Conservation (phyloP, 2,888 invertebrate genomes). For the Embidobia sp. region DNA sequence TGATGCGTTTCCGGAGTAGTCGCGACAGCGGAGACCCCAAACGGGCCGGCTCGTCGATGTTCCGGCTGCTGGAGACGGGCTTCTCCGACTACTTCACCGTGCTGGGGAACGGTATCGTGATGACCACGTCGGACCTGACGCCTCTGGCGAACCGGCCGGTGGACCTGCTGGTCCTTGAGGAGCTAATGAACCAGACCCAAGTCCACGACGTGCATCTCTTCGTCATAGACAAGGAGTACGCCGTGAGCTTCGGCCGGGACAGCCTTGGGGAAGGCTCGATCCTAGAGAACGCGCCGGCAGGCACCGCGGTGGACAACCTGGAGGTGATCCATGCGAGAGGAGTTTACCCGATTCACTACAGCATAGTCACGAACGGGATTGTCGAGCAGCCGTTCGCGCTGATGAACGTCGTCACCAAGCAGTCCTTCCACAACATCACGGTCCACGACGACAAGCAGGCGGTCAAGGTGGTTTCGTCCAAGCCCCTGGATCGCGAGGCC, state of each 20-base stretch:
- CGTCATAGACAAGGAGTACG: constrained; percentile 91
- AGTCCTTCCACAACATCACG: constrained; percentile 80
- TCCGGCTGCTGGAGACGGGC: constrained; percentile 89
- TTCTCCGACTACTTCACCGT: constrained; percentile 93
- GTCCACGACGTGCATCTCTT: constrained; percentile 91
- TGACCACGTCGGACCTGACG: constrained; percentile 93
- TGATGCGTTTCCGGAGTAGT: constrained; percentile 88
- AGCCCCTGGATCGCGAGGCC: constrained; percentile 90
- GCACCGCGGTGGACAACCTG: constrained; percentile 87
- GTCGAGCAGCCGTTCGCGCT: constrained; percentile 85
- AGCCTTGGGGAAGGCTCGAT: constrained; percentile 87
- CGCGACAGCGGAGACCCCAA: constrained; percentile 75
- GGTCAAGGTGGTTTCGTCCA: constrained; percentile 88
- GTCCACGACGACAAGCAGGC: constrained; percentile 81
- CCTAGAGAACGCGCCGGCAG: constrained; percentile 88
- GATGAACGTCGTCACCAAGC: constrained; percentile 84
- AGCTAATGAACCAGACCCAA: constrained; percentile 89
- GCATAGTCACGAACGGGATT: constrained; percentile 88
- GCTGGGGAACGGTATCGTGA: constrained; percentile 92
- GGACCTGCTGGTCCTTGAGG: constrained; percentile 90
- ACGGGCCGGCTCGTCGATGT: constrained; percentile 83
- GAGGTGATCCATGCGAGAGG: constrained; percentile 88
- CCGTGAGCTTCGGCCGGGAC: constrained; percentile 89
- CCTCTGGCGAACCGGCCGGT: constrained; percentile 91
- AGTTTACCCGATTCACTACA: constrained; percentile 88